Evolutionary conservation across 2,113 vertebrate genomes (phyloP).

Genomic region (Stigmatopora argus): DNA sequence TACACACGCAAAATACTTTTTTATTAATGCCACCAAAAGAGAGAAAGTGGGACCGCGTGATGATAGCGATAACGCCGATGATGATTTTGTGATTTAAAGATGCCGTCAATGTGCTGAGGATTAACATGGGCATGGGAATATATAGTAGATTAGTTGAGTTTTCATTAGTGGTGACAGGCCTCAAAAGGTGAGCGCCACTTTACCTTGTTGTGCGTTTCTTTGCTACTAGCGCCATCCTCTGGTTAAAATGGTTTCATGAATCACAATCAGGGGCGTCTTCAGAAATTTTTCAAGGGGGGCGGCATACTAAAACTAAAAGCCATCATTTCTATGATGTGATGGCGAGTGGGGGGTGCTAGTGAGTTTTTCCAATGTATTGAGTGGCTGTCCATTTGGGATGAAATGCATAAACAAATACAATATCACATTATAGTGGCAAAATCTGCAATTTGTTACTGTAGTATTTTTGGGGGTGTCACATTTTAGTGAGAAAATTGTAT

Average conservation of each 20-base stretch:
- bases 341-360: too few species aligned
- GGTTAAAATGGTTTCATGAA: slow-evolving; percentile 19
- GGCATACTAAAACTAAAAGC: too few species aligned
- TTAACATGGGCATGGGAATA: slow-evolving; percentile 71
- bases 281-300: too few species aligned
- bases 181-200: slow-evolving; percentile 53
- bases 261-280: too few species aligned
- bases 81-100: slow-evolving; percentile 74
- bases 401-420: too few species aligned
- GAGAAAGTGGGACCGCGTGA: slow-evolving; percentile 31
- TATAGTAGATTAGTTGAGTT: slow-evolving; percentile 73
- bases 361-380: too few species aligned
- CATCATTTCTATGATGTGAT: too few species aligned
- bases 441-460: too few species aligned
- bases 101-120: slow-evolving; percentile 71
- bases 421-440: too few species aligned
- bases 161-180: slow-evolving; percentile 70
- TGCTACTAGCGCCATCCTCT: slow-evolving; percentile 62
- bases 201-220: slow-evolving; percentile 22
- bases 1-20: slow-evolving; percentile 40
- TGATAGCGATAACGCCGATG: slow-evolving; percentile 49
- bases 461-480: too few species aligned
- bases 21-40: slow-evolving; percentile 51
- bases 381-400: too few species aligned
- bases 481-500: too few species aligned